Percentiles rank a stretch among this genome's conserved stretches.
Evolutionary conservation across 2,113 vertebrate genomes (phyloP).

Genomic region (Boulengeromyrus knoepffleri): DNA sequence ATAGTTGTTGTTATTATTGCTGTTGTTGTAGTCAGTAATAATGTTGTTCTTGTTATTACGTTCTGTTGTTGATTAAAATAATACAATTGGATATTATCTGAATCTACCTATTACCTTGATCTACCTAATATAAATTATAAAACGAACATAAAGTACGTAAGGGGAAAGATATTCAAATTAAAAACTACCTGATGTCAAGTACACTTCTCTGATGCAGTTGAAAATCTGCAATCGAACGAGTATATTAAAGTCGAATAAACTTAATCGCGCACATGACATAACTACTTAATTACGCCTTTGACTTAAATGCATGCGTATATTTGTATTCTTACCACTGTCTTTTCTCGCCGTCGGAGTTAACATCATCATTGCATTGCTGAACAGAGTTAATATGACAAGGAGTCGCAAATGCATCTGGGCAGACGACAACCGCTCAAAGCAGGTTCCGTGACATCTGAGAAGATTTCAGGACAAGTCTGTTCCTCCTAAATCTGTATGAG

Average conservation of each 20-base stretch:
- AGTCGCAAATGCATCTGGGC: conserved; percentile 61
- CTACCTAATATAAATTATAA: neutral
- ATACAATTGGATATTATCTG: neutral
- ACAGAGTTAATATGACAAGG: conserved; percentile 44
- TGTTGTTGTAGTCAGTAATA: neutral
- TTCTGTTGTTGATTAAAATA: neutral
- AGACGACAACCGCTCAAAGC: conserved; percentile 45
- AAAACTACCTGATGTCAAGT: neutral
- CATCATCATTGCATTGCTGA: conserved; percentile 50
- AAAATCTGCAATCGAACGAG: neutral
- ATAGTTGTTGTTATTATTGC: neutral
- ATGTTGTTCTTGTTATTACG: neutral
- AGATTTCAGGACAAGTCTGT: conserved; percentile 27
- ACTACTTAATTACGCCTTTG: neutral
- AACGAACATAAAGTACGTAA: neutral
- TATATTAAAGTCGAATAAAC: neutral
- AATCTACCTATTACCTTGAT: neutral
- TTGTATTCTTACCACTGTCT: conserved; percentile 48
- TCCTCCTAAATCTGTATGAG: conserved; percentile 23
- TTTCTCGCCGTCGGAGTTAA: conserved; percentile 41
- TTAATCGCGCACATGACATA: neutral
- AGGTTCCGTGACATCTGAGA: conserved; percentile 46
- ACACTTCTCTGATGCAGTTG: neutral
- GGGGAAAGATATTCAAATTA: neutral
- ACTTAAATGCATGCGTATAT: neutral